Conservation (phyloP, 2,797 vertebrate genomes). For the Xenopus petersii region DNA sequence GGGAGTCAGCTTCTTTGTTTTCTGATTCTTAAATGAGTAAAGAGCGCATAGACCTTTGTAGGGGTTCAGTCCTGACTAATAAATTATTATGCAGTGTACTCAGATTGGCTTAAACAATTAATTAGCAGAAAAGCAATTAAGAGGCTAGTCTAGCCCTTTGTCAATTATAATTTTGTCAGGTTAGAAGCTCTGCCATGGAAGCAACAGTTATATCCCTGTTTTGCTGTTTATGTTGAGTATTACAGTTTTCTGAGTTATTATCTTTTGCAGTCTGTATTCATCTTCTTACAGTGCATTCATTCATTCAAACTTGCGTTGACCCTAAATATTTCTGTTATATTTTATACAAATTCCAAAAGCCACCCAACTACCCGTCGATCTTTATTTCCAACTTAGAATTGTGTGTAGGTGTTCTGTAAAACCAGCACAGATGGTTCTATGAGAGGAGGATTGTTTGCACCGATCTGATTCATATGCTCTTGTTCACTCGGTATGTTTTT, state of each 20-base stretch:
- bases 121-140: conserved; percentile 26
- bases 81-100: neutral
- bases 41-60: too few relatives aligned
- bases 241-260: too few relatives aligned
- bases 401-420: conserved; percentile 37
- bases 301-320: too few relatives aligned
- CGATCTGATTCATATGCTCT: conserved; percentile 34
- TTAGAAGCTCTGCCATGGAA: conserved; percentile 13
- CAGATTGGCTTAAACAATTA: conserved; percentile 12
- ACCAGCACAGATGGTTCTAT: conserved; percentile 30
- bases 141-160: neutral
- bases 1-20: too few relatives aligned
- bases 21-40: too few relatives aligned
- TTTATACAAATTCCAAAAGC: too few relatives aligned
- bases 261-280: too few relatives aligned
- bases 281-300: too few relatives aligned
- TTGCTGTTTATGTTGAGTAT: conserved; percentile 8
- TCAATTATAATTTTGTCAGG: conserved; percentile 2
- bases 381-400: neutral
- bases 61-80: neutral
- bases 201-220: neutral
- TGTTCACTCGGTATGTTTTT: conserved; percentile 12
- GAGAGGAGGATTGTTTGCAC: conserved; percentile 22
- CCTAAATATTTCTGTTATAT: too few relatives aligned
- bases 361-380: neutral